Evolutionary conservation across 2,797 vertebrate species (phyloP), one percentile per base, ranked within the genome.

Genomic region (Loriculus beryllinus): DNA sequence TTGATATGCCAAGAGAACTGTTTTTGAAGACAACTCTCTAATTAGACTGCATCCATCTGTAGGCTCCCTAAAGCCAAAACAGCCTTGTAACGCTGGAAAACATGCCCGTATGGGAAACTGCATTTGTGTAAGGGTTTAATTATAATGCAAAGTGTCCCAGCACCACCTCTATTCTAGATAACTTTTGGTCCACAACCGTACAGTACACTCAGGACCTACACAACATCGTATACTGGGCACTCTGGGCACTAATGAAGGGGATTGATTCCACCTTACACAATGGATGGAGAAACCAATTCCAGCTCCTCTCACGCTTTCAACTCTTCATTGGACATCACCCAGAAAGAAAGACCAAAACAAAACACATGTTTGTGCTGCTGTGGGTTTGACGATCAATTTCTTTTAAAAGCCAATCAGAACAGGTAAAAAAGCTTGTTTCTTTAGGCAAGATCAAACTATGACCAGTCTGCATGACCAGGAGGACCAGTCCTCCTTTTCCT

Each of bases 351-450:
- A 57, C 33, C 56, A 17, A 57, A 57, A 57, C 33, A 57, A 57
- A 57, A 57, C 56, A 57, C 15, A 25, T 7, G 56, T 97, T 97
- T 97, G 95, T 97, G 97, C 96, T 97, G 97, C 97, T 98, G 98
- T 98, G 98, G 97, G 97, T 98, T 98, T 98, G 97, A 98, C 97
- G 72, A 97, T 97, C 97, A 98, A 97, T 97, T 96, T 97, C 86
- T 96, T 95, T 95, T 95, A 96, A 96, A 94, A 97, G 97, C 96
- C 95, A 97, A 97, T 97, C 96, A 97, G 97, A 94, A 85, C 62
- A 96, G 95, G 92, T 93, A 92, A 94, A 96, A 94, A 95, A 92
- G 63, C n/a, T 97, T 96, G 92, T 96, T 97, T 97, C 94, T 94
- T 96, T 96, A 97, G 96, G 90, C 95, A 96, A 96, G 92, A 97